These are phyloP conservation scores for Neotragus pygmaeus DNA, from an alignment of 2,113 vertebrate species.

Conservation along the genomic window DNA sequence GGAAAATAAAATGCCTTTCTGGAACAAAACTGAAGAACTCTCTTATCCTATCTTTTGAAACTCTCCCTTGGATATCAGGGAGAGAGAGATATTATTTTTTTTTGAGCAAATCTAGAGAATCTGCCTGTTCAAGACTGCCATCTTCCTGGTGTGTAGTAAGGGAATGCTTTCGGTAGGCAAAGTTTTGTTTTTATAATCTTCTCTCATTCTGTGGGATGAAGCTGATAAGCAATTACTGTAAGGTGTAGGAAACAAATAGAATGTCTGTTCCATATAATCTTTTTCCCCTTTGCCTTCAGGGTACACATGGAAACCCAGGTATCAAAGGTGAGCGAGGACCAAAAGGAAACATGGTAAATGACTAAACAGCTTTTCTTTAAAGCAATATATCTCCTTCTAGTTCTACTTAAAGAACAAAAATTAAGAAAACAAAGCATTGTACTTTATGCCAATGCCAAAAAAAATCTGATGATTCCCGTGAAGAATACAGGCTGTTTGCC, in stretches of 20 bases:
- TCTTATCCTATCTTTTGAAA: neutral
- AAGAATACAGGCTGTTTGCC: neutral
- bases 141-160: neutral
- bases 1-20: neutral
- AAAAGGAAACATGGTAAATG: constrained; percentile 79
- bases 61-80: neutral
- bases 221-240: neutral
- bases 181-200: neutral
- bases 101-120: neutral
- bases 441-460: neutral
- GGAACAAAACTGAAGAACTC: neutral
- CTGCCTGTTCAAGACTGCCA: neutral
- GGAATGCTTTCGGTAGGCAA: neutral
- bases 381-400: neutral
- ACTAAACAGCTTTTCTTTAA: constrained; percentile 16
- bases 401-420: neutral
- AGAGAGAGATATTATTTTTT: neutral
- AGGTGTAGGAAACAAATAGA: neutral
- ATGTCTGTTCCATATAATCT: neutral
- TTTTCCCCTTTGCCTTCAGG: constrained; percentile 68
- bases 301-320: constrained; percentile 70
- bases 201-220: neutral
- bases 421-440: neutral
- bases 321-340: constrained; percentile 78
- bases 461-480: neutral